A percentile compares a stretch with the other conserved stretches of the same genome.
phyloP scores from a whole-genome alignment of 1,140 invertebrate species.

The Calliphora vicina region DNA sequence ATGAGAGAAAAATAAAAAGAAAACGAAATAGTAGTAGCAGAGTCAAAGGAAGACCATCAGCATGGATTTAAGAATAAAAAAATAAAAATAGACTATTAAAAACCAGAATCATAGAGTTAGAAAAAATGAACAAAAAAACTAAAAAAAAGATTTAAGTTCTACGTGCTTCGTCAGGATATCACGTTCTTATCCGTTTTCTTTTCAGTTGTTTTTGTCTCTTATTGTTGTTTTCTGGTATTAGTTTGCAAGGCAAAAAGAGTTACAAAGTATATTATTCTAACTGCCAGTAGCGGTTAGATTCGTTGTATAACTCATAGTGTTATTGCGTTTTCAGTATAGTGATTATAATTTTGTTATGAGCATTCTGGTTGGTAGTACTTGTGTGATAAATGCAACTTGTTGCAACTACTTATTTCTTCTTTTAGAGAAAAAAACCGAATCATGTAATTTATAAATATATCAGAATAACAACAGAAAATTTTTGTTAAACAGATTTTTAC shows the following conservation, averaged over 20 bases:
- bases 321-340: neutral
- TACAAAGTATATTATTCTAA: neutral
- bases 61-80: neutral
- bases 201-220: neutral
- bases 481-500: too few species aligned
- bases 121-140: slow-evolving; percentile 1
- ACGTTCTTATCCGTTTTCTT: neutral
- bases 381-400: too few species aligned
- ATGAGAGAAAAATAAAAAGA: neutral
- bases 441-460: too few species aligned
- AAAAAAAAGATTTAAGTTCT: slow-evolving; percentile 12
- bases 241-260: neutral
- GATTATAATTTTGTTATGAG: neutral
- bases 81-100: neutral
- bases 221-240: neutral
- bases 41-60: neutral
- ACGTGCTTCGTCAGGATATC: slow-evolving; percentile 27
- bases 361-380: neutral
- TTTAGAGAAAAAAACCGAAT: too few species aligned
- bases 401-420: too few species aligned
- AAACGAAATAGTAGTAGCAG: neutral
- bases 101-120: slow-evolving; percentile 35
- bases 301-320: neutral
- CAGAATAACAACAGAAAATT: too few species aligned
- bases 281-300: neutral